These are phyloP conservation scores for Drosophila neotestacea DNA, from an alignment of 2,888 invertebrate genomes.

Conservation along the genomic window DNA sequence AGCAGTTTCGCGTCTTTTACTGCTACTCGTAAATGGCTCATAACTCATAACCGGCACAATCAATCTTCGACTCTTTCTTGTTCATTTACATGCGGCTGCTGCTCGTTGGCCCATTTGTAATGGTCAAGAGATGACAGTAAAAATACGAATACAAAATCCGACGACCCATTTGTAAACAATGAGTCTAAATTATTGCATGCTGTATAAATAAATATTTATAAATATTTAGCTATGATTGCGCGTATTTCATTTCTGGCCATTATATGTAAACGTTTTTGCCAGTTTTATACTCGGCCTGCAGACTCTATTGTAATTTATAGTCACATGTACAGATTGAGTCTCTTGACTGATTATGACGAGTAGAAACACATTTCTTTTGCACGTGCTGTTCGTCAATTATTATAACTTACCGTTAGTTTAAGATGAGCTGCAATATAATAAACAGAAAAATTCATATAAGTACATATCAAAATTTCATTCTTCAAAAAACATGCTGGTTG, in stretches of 20 bases:
- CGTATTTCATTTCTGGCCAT: slow-evolving; percentile 44
- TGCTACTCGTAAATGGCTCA: slow-evolving; percentile 41
- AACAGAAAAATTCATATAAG: too few relatives aligned
- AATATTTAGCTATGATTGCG: slow-evolving; percentile 41
- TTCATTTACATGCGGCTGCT: slow-evolving; percentile 66
- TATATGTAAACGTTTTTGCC: slow-evolving; percentile 14
- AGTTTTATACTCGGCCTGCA: slow-evolving; percentile 2
- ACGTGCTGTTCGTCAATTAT: slow-evolving; percentile 36
- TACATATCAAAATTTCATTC: too few relatives aligned
- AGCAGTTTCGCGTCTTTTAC: slow-evolving; percentile 7
- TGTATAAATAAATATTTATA: slow-evolving; percentile 61
- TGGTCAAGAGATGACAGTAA: slow-evolving; percentile 57
- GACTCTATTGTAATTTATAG: slow-evolving; percentile 19
- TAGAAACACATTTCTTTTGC: slow-evolving; percentile 28
- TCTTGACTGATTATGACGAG: slow-evolving; percentile 32
- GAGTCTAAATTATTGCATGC: slow-evolving; percentile 55
- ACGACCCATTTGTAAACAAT: slow-evolving; percentile 63
- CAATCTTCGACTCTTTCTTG: slow-evolving; percentile 60
- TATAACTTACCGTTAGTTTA: slow-evolving; percentile 4
- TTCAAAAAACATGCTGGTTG: too few relatives aligned
- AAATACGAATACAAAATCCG: slow-evolving; percentile 43
- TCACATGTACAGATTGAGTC: slow-evolving; percentile 22
- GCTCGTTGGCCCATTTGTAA: slow-evolving; percentile 62
- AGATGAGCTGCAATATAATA: too few relatives aligned
- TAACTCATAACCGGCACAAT: slow-evolving; percentile 63